Evolutionary conservation across 1,140 invertebrate genomes (phyloP).

Genomic region (Drosophila rufa): DNA sequence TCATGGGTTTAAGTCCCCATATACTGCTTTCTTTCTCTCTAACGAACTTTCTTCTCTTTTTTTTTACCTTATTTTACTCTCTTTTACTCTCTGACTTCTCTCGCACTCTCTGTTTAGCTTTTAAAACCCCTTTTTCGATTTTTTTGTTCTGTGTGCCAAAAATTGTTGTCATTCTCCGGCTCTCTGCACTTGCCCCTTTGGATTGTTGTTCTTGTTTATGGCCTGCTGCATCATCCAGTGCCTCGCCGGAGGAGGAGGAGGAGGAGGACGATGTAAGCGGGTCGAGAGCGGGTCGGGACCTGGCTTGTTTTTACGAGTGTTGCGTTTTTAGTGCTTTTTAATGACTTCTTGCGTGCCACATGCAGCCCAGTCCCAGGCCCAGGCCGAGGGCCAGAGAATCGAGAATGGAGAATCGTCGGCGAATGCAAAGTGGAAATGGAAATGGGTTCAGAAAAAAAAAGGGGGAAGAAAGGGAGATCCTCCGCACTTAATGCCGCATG

Average conservation of each 20-base stretch:
- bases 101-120: slow-evolving; percentile 10
- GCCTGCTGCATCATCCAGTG: slow-evolving; percentile 55
- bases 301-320: slow-evolving; percentile 53
- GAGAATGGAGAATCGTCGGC: slow-evolving; percentile 39
- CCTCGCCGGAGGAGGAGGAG: not conserved
- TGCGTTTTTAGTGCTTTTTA: slow-evolving; percentile 69
- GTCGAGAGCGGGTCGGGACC: slow-evolving; percentile 8
- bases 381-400: slow-evolving; percentile 20
- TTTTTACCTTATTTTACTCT: not conserved
- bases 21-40: not conserved
- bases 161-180: slow-evolving; percentile 60
- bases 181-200: slow-evolving; percentile 15
- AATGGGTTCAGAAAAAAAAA: slow-evolving; percentile 16
- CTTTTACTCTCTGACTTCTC: not conserved
- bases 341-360: slow-evolving; percentile 80
- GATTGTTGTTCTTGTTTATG: slow-evolving; percentile 51
- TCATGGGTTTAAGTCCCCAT: not conserved
- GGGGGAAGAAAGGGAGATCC: slow-evolving; percentile 11
- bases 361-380: slow-evolving; percentile 40
- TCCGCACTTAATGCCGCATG: slow-evolving; percentile 27
- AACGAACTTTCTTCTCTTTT: not conserved
- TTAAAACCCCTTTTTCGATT: not conserved
- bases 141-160: slow-evolving; percentile 41
- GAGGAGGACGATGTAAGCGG: slow-evolving; percentile 7
- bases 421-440: slow-evolving; percentile 50